Evolutionary conservation across 2,888 invertebrate species (phyloP).

Genomic region (Arrhopalites spinosus): DNA sequence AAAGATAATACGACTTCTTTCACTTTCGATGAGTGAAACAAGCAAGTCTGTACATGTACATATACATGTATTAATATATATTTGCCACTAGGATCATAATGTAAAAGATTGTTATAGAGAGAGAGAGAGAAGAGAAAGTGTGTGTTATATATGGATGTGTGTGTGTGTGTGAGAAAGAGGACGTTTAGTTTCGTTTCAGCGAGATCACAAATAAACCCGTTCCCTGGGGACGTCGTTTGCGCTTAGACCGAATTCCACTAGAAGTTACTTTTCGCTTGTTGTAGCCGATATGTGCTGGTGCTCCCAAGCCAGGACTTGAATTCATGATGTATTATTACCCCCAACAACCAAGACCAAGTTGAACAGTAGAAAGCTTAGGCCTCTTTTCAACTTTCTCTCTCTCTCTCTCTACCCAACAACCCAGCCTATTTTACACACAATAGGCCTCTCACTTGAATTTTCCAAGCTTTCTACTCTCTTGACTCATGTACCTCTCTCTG

Average conservation of each 20-base stretch:
- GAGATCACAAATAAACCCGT: slow-evolving; percentile 35
- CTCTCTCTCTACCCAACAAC: background rate
- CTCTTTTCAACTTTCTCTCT: background rate
- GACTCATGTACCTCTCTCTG: background rate
- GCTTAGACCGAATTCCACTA: slow-evolving; percentile 45
- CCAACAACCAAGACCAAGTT: background rate
- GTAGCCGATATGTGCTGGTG: background rate
- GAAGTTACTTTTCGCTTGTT: slow-evolving; percentile 37
- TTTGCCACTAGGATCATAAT: background rate
- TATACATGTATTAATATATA: background rate
- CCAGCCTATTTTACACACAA: slow-evolving; percentile 2
- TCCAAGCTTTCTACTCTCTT: slow-evolving; percentile 1
- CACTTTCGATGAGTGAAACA: slow-evolving; percentile 22
- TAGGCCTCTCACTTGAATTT: background rate
- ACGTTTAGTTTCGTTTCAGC: slow-evolving; percentile 27
- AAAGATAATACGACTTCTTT: slow-evolving; percentile 21
- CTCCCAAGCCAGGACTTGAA: slow-evolving; percentile 28
- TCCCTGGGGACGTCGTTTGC: slow-evolving; percentile 31
- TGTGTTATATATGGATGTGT: no score
- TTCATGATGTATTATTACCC: slow-evolving; percentile 29
- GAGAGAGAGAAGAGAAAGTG: background rate
- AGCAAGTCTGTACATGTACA: background rate
- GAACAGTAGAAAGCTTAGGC: no score
- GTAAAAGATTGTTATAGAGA: slow-evolving; percentile 3
- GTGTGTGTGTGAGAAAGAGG: no score